Evolutionary conservation across 1,140 invertebrate species (phyloP).

Genomic region (Drosophila busckii): DNA sequence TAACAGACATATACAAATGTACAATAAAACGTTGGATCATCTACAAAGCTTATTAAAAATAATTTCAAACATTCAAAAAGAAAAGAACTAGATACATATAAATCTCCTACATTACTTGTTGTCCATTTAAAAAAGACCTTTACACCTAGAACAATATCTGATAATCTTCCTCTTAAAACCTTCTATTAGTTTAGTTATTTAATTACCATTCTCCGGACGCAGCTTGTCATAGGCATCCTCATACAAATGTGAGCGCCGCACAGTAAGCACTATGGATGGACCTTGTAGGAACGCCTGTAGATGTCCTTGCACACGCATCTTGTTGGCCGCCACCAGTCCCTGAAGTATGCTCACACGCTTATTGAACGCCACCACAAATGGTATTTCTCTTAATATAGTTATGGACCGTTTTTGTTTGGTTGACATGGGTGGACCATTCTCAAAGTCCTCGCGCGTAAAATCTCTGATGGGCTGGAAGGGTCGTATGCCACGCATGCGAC

Average conservation of each 20-base stretch:
- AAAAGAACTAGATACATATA: too few relatives aligned
- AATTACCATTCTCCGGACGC: conserved; percentile 92
- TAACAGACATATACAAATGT: too few relatives aligned
- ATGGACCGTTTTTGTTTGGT: conserved; percentile 92
- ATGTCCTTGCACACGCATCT: conserved; percentile 83
- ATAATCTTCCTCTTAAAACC: too few relatives aligned
- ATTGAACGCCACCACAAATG: conserved; percentile 95
- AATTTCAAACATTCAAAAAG: too few relatives aligned
- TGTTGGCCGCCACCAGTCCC: conserved; percentile 81
- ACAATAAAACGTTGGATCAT: too few relatives aligned
- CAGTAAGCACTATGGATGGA: conserved; percentile 87
- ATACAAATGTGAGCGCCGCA: conserved; percentile 95
- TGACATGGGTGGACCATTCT: conserved; percentile 90
- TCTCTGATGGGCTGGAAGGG: conserved; percentile 83
- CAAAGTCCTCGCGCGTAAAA: conserved; percentile 83
- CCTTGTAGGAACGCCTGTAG: conserved; percentile 86
- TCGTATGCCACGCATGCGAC: conserved; percentile 81
- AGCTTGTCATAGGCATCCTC: conserved; percentile 98
- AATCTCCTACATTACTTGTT: too few relatives aligned
- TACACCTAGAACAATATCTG: too few relatives aligned
- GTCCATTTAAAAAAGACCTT: background rate
- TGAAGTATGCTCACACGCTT: conserved; percentile 93
- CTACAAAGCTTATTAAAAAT: too few relatives aligned
- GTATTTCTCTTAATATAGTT: conserved; percentile 93
- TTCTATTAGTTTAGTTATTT: too few relatives aligned